Evolutionary conservation across 2,888 invertebrate species (phyloP).

Genomic region (Crioceris asparagi): DNA sequence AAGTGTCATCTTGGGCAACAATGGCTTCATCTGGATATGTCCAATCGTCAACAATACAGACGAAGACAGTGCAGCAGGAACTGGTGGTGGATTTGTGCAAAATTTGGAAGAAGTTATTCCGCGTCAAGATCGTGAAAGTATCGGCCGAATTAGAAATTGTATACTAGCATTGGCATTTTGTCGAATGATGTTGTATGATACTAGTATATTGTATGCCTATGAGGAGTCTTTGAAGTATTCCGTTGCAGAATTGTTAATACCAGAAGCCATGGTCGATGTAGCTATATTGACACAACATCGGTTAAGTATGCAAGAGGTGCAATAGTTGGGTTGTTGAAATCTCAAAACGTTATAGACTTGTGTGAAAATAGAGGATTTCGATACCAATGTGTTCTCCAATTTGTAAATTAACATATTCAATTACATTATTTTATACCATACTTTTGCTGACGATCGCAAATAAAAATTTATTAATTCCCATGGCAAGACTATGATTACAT

Average conservation of each 20-base stretch:
- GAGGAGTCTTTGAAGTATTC: slow-evolving; percentile 76
- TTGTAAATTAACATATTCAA: no score
- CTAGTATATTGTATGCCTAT: slow-evolving; percentile 82
- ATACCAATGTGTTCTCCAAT: no score
- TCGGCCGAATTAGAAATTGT: slow-evolving; percentile 82
- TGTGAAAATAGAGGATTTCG: no score
- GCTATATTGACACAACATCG: slow-evolving; percentile 69
- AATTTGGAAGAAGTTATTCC: slow-evolving; percentile 61
- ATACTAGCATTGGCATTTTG: slow-evolving; percentile 76
- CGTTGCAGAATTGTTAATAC: slow-evolving; percentile 67
- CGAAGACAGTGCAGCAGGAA: slow-evolving; percentile 52
- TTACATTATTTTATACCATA: no score
- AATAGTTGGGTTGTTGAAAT: not conserved
- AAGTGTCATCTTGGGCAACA: slow-evolving; percentile 88
- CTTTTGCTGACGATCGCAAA: no score
- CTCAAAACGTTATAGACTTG: not conserved
- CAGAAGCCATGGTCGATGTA: slow-evolving; percentile 77
- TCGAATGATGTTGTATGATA: slow-evolving; percentile 85
- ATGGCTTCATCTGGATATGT: slow-evolving; percentile 92
- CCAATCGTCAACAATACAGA: slow-evolving; percentile 53
- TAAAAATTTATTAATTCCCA: no score
- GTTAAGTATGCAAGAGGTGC: slow-evolving; percentile 33
- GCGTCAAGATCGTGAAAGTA: slow-evolving; percentile 67
- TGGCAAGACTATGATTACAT: no score
- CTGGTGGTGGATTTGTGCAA: slow-evolving; percentile 71